Percentiles rank a stretch among this genome's conserved stretches.
These are phyloP conservation scores for Mustela lutreola DNA, from an alignment of 2,113 vertebrate species.

Conservation along the genomic window DNA sequence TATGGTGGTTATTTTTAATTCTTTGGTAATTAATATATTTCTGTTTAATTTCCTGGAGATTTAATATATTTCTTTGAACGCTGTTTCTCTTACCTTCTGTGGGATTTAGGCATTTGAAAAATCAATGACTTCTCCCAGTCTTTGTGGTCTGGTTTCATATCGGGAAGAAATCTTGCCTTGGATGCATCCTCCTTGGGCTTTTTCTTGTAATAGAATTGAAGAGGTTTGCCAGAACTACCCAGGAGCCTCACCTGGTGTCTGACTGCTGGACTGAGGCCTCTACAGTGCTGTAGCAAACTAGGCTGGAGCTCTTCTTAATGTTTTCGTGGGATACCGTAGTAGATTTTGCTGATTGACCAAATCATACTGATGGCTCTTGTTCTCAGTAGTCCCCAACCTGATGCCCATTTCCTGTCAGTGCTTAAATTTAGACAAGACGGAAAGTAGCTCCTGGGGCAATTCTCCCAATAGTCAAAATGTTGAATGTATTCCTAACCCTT, in stretches of 20 bases:
- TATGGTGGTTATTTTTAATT: neutral
- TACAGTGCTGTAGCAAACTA: neutral
- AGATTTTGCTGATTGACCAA: neutral
- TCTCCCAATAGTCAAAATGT: neutral
- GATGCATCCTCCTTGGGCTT: neutral
- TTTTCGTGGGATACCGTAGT: neutral
- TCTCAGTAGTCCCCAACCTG: neutral
- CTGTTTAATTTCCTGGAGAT: neutral
- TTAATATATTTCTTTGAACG: neutral
- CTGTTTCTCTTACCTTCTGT: neutral
- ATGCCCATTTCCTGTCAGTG: neutral
- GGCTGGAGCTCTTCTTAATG: too few species aligned
- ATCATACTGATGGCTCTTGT: neutral
- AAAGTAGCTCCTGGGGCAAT: neutral
- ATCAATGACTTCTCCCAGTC: neutral
- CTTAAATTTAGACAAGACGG: neutral
- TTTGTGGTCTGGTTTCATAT: neutral
- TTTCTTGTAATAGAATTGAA: neutral
- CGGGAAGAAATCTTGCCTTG: neutral
- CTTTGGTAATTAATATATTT: neutral
- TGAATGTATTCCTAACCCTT: neutral
- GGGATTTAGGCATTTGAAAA: neutral
- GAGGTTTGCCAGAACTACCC: neutral
- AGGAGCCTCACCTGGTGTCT: neutral
- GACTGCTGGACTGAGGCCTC: neutral